phyloP scores from a whole-genome alignment of 1,140 invertebrate species.

The Leptopilina clavipes region DNA sequence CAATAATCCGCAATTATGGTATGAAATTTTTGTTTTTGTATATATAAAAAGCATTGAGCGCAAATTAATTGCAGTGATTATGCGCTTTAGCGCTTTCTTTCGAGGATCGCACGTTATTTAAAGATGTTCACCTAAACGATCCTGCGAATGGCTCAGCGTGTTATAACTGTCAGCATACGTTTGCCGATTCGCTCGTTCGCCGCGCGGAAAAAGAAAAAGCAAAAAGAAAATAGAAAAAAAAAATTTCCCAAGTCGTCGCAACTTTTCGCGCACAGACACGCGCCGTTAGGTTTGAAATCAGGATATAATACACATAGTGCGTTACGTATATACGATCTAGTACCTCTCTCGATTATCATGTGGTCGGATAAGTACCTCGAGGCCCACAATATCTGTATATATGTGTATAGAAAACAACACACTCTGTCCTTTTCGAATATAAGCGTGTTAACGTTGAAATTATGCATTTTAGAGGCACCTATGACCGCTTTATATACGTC shows the following conservation, averaged over 20 bases:
- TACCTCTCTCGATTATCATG: slow-evolving; percentile 29
- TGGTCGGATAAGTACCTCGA: background rate
- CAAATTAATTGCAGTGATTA: slow-evolving; percentile 60
- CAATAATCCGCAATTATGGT: slow-evolving; percentile 22
- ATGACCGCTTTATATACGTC: slow-evolving; percentile 25
- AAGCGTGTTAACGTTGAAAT: slow-evolving; percentile 29
- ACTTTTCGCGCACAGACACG: slow-evolving; percentile 56
- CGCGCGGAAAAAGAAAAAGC: background rate
- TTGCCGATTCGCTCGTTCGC: slow-evolving; percentile 50
- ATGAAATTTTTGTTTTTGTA: background rate
- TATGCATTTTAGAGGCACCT: slow-evolving; percentile 31
- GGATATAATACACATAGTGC: slow-evolving; percentile 47
- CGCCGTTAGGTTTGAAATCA: slow-evolving; percentile 56
- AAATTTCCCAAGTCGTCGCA: slow-evolving; percentile 49
- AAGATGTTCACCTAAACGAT: slow-evolving; percentile 60
- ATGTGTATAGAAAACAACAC: background rate
- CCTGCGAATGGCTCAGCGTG: slow-evolving; percentile 59
- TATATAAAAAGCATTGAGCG: slow-evolving; percentile 36
- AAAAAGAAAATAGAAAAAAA: background rate
- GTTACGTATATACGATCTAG: slow-evolving; percentile 46
- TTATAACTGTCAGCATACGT: slow-evolving; percentile 60
- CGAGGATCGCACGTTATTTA: slow-evolving; percentile 58
- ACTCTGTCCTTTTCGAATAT: background rate
- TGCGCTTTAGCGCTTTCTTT: slow-evolving; percentile 59
- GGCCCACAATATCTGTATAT: background rate